Conservation (phyloP, 37 sponge, comb jelly and placozoan species). For the Amphimedon queenslandica region DNA sequence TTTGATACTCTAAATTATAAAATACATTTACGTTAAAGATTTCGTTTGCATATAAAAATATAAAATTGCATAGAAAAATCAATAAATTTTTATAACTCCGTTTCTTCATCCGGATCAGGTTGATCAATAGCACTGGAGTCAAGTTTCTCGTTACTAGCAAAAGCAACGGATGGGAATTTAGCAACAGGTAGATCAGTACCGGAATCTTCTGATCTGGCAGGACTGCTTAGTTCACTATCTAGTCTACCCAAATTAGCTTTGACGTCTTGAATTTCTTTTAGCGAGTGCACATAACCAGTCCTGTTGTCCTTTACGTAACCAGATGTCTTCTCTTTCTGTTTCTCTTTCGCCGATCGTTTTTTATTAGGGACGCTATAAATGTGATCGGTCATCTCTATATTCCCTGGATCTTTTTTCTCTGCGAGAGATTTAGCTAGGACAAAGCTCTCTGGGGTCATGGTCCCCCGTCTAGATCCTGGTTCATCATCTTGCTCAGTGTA, state of each 20-base stretch:
- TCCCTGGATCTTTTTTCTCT: neutral
- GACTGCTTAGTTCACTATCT: neutral
- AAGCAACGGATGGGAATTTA: neutral
- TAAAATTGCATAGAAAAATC: neutral
- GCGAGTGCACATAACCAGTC: neutral
- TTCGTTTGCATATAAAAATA: neutral
- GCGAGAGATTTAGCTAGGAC: neutral
- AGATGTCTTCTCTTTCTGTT: no score
- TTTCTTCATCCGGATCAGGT: constrained; percentile 12
- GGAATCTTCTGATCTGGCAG: neutral
- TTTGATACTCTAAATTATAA: neutral
- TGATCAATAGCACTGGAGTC: neutral
- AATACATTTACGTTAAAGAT: neutral
- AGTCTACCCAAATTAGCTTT: neutral
- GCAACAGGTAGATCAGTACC: constrained; percentile 6
- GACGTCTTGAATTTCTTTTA: neutral
- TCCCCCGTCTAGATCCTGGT: no score
- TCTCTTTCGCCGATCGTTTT: neutral
- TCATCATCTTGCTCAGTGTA: neutral
- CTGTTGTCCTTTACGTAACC: no score
- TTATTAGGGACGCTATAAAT: neutral
- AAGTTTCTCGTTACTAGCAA: neutral
- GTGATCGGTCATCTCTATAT: neutral
- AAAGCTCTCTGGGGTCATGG: neutral
- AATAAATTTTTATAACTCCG: neutral